Conservation (phyloP, 2,113 vertebrate genomes). For the Cathartes aura region DNA sequence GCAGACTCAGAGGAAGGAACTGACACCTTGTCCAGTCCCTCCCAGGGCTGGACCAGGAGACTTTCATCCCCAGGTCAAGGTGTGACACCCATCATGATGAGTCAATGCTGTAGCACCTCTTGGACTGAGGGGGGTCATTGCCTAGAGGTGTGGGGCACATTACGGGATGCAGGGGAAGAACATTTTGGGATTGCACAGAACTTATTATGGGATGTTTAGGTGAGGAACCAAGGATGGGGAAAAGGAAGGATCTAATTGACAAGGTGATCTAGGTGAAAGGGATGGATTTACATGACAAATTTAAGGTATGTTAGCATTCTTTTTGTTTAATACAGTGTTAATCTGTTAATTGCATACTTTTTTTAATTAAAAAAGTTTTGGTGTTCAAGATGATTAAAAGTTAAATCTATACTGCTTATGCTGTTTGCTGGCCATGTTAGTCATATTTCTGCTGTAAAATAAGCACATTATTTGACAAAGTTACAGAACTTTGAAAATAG, state of each 20-base stretch:
- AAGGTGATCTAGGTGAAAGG: not conserved
- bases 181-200: not conserved
- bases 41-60: not conserved
- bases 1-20: not conserved
- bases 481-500: not conserved
- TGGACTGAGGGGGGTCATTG: not conserved
- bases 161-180: not conserved
- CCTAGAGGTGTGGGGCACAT: not conserved
- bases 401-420: not conserved
- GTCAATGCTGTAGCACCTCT: not conserved
- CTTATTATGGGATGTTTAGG: not conserved
- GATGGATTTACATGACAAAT: rapidly evolving
- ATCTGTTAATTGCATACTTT: not conserved
- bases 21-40: not conserved
- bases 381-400: not conserved
- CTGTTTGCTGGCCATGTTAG: not conserved
- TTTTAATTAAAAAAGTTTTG: not conserved
- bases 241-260: not conserved
- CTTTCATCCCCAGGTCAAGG: not conserved
- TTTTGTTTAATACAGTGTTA: not conserved
- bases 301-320: not conserved
- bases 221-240: not conserved
- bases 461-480: not conserved
- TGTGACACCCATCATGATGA: not conserved
- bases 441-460: not conserved